Base-by-base conservation (phyloP, 2,113 vertebrate species). In the Beaufortia kweichowensis region DNA sequence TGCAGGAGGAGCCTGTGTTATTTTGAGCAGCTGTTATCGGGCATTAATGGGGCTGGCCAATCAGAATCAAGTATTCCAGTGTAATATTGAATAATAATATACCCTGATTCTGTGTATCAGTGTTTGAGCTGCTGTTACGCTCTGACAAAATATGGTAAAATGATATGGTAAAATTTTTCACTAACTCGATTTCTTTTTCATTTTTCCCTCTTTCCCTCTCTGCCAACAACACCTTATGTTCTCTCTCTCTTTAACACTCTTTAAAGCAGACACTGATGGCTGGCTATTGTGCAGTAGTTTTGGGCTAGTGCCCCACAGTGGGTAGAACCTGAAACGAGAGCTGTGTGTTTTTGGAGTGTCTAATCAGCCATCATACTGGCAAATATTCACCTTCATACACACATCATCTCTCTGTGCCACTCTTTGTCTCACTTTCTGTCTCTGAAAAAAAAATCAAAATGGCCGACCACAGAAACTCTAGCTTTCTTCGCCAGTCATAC, bases 401-500 rank as follows among this genome's bases (percentile, higher is more conserved):
- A 28, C 75, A 71, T 26, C 17, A 19, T 59, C 21, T 62, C 19
- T 26, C 66, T 55, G 62, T 81, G 76, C 67, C 74, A 79, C 33
- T 11, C 19, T 62, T 73, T 55, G 70, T 73, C 62, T 56, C 76
- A 62, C 71, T 68, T n/a, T n/a, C n/a, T n/a, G n/a, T n/a, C n/a
- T n/a, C n/a, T n/a, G n/a, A 77, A 71, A 39, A 7, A 39, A 11
- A 39, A 67, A 81, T 56, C 56, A 35, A 81, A 65, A 93, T 93
- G 92, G 76, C 78, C 56, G 81, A 60, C 77, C 85, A 86, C 24
- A 81, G 43, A 84, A 85, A 91, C 87, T 83, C 84, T 76, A 87
- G 79, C 26, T 89, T 89, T 81, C 83, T 92, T 28, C 87, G 80
- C 77, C 89, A 93, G 15, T 92, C 94, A 41, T 83, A 93, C 84